Conservation (phyloP, 1,140 invertebrate species). For the Plutomurus gul region DNA sequence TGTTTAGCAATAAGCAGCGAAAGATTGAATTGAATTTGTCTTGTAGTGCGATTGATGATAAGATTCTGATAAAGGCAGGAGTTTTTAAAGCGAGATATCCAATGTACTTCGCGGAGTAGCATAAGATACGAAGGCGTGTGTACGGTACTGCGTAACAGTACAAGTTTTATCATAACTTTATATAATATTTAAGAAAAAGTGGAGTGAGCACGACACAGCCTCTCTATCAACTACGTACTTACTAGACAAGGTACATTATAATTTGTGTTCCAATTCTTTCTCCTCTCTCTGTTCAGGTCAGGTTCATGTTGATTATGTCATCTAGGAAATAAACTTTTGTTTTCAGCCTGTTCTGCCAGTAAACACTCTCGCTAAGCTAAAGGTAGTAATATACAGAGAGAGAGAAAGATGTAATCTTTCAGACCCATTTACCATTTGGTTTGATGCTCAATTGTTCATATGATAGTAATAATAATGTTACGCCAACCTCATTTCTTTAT, state of each 20-base stretch:
- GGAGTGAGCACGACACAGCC: too few relatives aligned
- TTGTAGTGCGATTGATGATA: background rate
- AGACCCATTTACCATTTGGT: slow-evolving; percentile 24
- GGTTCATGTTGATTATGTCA: slow-evolving; percentile 22
- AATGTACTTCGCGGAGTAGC: too few relatives aligned
- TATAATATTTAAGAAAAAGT: too few relatives aligned
- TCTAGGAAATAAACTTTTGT: slow-evolving; percentile 25
- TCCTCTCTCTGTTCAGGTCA: slow-evolving; percentile 15
- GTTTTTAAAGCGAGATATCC: too few relatives aligned
- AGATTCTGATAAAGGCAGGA: too few relatives aligned
- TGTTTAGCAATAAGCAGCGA: background rate
- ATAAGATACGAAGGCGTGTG: too few relatives aligned
- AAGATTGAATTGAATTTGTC: background rate
- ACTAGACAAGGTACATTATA: background rate
- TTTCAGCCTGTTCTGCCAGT: too few relatives aligned
- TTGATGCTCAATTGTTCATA: background rate
- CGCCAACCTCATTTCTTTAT: slow-evolving; percentile 13
- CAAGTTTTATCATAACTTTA: too few relatives aligned
- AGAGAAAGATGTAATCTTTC: slow-evolving; percentile 8
- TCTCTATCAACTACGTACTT: too few relatives aligned
- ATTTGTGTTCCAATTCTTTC: slow-evolving; percentile 10
- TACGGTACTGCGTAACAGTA: too few relatives aligned
- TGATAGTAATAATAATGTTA: background rate
- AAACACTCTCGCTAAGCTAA: background rate
- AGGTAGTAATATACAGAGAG: background rate